phyloP scores from a whole-genome alignment of 2,888 invertebrate species.

The Pteria penguin region DNA sequence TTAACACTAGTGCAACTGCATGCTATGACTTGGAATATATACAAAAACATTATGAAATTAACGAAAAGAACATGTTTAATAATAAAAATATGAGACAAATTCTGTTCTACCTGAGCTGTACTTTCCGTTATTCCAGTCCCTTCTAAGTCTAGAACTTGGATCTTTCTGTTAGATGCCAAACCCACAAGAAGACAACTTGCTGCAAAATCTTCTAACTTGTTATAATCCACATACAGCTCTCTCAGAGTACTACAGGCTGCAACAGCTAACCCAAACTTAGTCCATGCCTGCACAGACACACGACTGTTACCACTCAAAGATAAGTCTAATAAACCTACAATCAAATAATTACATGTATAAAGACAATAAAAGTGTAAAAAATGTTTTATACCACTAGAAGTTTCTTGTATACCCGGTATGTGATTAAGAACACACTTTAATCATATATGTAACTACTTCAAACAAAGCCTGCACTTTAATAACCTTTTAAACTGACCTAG shows the following conservation, averaged over 20 bases:
- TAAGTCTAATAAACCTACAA: constrained; percentile 72
- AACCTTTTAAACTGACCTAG: too few relatives aligned
- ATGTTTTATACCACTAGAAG: too few relatives aligned
- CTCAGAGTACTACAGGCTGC: constrained; percentile 62
- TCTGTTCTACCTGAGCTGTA: constrained; percentile 67
- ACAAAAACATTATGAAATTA: background rate
- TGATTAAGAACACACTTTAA: too few relatives aligned
- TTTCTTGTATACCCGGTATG: too few relatives aligned
- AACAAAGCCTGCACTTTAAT: too few relatives aligned
- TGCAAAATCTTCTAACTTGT: constrained; percentile 70
- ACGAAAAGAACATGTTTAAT: background rate
- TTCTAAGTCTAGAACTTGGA: constrained; percentile 73
- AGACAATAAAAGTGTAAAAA: too few relatives aligned
- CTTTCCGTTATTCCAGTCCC: constrained; percentile 67
- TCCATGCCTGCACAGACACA: constrained; percentile 71
- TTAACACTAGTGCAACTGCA: too few relatives aligned
- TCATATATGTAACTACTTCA: too few relatives aligned
- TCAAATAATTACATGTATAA: too few relatives aligned
- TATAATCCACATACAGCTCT: constrained; percentile 73
- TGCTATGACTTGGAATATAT: too few relatives aligned
- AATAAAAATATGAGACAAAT: background rate
- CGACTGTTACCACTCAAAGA: constrained; percentile 72
- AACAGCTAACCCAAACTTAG: constrained; percentile 70
- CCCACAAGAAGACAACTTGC: constrained; percentile 70
- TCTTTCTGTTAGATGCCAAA: constrained; percentile 64